These are phyloP conservation scores for Anisognathus igniventris DNA, from an alignment of 2,797 vertebrate genomes.

Conservation along the genomic window DNA sequence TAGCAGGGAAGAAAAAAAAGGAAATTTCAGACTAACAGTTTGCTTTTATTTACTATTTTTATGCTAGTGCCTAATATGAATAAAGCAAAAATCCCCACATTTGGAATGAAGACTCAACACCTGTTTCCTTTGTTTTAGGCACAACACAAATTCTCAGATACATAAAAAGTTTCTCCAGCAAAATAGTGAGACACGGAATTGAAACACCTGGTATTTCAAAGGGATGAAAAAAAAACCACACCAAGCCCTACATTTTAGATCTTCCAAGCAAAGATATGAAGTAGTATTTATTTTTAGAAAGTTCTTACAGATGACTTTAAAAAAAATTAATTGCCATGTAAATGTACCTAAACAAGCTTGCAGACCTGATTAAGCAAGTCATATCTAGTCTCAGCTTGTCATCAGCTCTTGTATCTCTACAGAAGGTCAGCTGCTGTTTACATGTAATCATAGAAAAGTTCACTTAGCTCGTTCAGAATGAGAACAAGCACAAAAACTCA, in stretches of 20 bases:
- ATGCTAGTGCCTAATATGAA: background rate
- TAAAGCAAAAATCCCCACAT: background rate
- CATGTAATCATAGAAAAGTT: constrained; percentile 1
- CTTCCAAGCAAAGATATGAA: background rate
- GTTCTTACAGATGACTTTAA: background rate
- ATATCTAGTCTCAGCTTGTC: background rate
- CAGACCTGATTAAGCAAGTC: constrained; percentile 2
- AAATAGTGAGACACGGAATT: background rate
- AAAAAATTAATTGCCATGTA: background rate
- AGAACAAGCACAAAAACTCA: background rate
- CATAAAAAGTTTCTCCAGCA: background rate
- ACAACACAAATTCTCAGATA: background rate
- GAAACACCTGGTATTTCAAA: constrained; percentile 30
- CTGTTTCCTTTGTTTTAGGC: background rate
- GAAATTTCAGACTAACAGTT: background rate
- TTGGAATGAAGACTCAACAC: background rate
- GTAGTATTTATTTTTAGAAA: constrained; percentile 1
- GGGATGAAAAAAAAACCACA: background rate
- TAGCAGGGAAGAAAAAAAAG: background rate
- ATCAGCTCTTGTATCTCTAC: background rate
- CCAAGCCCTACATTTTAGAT: background rate
- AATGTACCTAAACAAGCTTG: background rate
- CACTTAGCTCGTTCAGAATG: background rate
- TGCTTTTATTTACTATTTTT: background rate
- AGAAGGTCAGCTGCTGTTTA: constrained; percentile 29